These are phyloP conservation scores for Pachypeltis micranthus DNA, from an alignment of 1,140 invertebrate species.

Conservation along the genomic window DNA sequence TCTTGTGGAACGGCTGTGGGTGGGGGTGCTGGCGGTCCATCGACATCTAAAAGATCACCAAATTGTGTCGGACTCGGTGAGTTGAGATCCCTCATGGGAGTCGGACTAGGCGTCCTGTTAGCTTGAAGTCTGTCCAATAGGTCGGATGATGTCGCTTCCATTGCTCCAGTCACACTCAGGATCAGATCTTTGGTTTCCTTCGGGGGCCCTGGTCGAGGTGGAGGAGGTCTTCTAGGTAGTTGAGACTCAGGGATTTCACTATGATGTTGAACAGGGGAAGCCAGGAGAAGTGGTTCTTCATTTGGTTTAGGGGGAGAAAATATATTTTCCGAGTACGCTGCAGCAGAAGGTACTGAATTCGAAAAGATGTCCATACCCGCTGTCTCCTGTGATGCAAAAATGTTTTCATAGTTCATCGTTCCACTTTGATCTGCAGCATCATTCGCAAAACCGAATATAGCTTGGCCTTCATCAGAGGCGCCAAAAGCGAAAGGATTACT, in stretches of 20 bases:
- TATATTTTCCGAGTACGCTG: neutral
- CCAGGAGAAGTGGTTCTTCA: neutral
- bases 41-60: constrained; percentile 51
- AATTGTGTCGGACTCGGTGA: constrained; percentile 72
- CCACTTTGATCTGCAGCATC: constrained; percentile 3
- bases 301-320: neutral
- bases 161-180: constrained; percentile 69
- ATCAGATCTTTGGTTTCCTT: constrained; percentile 73
- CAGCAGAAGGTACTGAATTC: neutral
- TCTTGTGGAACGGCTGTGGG: constrained; percentile 21
- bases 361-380: constrained; percentile 5
- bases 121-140: constrained; percentile 67
- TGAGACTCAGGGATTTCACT: neutral
- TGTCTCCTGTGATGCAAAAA: constrained; percentile 22
- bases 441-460: constrained; percentile 17
- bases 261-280: neutral
- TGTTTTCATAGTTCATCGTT: constrained; percentile 22
- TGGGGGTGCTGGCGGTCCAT: constrained; percentile 29
- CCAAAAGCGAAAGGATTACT: constrained; percentile 47
- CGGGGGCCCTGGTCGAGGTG: constrained; percentile 45
- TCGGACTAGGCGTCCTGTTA: constrained; percentile 68
- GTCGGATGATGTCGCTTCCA: constrained; percentile 77
- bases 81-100: constrained; percentile 61
- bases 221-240: constrained; percentile 38
- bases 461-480: neutral